Percentiles rank a stretch among this genome's conserved stretches.
These are phyloP conservation scores for Clarias magur DNA, from an alignment of 2,113 vertebrate species.

Conservation along the genomic window DNA sequence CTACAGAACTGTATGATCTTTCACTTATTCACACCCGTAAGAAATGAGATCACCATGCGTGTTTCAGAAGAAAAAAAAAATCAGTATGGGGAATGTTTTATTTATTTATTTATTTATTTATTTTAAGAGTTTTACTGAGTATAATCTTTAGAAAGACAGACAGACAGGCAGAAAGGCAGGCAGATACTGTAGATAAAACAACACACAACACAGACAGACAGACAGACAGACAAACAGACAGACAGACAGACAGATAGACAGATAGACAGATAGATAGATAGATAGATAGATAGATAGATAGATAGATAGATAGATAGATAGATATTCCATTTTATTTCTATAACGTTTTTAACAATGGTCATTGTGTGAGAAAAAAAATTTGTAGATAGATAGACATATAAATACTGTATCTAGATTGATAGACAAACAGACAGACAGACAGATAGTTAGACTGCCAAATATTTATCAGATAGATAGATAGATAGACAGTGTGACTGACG, in stretches of 20 bases:
- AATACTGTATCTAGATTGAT: neutral
- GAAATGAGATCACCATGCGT: neutral
- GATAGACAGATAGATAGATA: no score
- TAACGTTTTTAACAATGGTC: no score
- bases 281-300: no score
- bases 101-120: no score
- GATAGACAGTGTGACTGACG: neutral
- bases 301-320: neutral
- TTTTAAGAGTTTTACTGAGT: neutral
- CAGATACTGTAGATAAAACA: no score
- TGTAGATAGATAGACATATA: neutral
- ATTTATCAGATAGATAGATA: neutral
- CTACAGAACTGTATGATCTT: constrained; percentile 4
- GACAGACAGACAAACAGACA: no score
- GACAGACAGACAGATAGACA: no score
- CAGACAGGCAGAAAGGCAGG: no score
- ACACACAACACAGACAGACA: no score
- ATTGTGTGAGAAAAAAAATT: no score
- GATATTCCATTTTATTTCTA: neutral
- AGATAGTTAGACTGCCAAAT: no score
- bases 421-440: neutral
- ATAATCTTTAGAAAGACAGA: neutral
- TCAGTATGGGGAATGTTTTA: neutral
- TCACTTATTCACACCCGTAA: neutral
- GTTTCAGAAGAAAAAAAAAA: neutral